Evolutionary conservation across 2,797 vertebrate species (phyloP).

Genomic region (Lutjanus campechanus): DNA sequence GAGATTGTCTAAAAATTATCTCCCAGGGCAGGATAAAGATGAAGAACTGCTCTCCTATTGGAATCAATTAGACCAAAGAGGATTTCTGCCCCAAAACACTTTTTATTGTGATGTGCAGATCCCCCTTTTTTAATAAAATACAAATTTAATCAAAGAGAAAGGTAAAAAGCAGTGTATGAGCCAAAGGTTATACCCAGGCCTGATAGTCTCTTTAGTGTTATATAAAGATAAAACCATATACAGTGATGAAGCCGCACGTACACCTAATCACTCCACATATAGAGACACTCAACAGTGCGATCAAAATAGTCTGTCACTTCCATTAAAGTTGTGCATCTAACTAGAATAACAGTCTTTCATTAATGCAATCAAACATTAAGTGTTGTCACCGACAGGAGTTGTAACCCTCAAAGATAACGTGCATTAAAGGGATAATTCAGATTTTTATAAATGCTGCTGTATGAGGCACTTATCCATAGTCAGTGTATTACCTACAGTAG

Average conservation of each 20-base stretch:
- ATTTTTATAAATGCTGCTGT: no score
- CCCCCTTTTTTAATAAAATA: conserved; percentile 8
- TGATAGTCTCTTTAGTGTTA: not conserved
- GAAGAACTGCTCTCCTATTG: conserved; percentile 59
- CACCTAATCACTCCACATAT: not conserved
- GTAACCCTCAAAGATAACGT: not conserved
- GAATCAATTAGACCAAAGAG: conserved; percentile 68
- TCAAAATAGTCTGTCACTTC: not conserved
- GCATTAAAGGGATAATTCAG: no score
- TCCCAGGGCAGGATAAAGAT: conserved; percentile 69
- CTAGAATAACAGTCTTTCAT: not conserved
- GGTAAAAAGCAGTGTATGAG: conserved; percentile 12
- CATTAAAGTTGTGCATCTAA: not conserved
- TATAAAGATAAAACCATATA: not conserved
- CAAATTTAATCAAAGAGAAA: conserved; percentile 23
- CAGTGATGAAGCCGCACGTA: not conserved
- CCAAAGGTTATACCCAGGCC: conserved; percentile 12
- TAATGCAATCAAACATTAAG: not conserved
- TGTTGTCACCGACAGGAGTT: not conserved
- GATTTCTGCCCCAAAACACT: conserved; percentile 54
- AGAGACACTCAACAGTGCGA: not conserved
- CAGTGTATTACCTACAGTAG: no score
- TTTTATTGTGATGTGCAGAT: conserved; percentile 42
- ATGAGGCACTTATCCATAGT: no score
- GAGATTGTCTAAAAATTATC: conserved; percentile 71